phyloP scores from a whole-genome alignment of 1,140 invertebrate species.

The Psix sp. region DNA sequence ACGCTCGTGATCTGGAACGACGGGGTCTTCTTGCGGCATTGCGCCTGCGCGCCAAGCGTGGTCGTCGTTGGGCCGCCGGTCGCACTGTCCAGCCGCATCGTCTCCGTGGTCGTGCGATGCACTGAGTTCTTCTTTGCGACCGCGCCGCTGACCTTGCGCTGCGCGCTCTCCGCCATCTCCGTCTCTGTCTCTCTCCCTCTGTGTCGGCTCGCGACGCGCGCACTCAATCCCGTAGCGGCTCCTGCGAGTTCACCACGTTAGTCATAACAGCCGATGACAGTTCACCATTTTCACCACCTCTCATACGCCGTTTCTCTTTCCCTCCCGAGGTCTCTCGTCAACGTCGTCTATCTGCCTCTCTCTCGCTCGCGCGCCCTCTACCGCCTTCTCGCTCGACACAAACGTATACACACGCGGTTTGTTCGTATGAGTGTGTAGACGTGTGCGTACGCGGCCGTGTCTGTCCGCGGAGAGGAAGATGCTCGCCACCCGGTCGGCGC shows the following conservation, averaged over 20 bases:
- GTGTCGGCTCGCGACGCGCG: background rate
- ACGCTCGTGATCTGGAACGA: conserved; percentile 96
- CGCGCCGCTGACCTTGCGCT: conserved; percentile 68
- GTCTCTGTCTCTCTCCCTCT: background rate
- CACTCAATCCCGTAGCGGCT: no score
- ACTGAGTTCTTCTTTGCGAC: conserved; percentile 76
- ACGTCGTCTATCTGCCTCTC: background rate
- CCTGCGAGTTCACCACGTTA: conserved; percentile 46
- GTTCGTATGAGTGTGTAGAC: conserved; percentile 19
- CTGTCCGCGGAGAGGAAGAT: background rate
- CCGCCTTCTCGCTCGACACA: conserved; percentile 7
- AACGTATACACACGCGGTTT: background rate
- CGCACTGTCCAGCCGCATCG: conserved; percentile 83
- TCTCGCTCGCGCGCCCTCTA: conserved; percentile 37
- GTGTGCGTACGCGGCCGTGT: background rate
- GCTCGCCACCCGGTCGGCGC: conserved; percentile 1
- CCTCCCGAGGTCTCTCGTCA: conserved; percentile 5
- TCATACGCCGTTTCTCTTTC: background rate
- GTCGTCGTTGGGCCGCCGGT: conserved; percentile 77
- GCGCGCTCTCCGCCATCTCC: conserved; percentile 65
- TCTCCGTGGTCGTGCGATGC: conserved; percentile 87
- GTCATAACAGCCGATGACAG: conserved; percentile 68
- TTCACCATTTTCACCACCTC: conserved; percentile 63
- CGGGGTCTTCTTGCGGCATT: conserved; percentile 84
- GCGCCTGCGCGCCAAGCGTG: conserved; percentile 60